A percentile compares a stretch with the other conserved stretches of the same genome.
Evolutionary conservation across 2,113 vertebrate genomes (phyloP).

Genomic region (Probosciger aterrimus): DNA sequence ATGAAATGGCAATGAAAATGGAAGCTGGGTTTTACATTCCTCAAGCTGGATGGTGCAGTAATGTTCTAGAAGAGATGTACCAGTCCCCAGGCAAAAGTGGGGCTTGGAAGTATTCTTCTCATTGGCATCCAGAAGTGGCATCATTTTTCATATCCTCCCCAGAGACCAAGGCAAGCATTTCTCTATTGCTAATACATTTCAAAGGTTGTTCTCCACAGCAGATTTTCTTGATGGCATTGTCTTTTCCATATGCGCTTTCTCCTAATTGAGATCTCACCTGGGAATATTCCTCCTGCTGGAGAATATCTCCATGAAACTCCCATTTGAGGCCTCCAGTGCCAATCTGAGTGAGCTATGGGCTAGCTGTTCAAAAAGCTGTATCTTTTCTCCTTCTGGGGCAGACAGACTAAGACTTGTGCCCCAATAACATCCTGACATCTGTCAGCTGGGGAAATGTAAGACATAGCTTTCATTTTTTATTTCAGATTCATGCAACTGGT

Average conservation of each 20-base stretch:
- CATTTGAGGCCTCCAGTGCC: background rate
- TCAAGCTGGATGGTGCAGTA: background rate
- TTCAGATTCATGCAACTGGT: slow-evolving; percentile 62
- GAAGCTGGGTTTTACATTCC: background rate
- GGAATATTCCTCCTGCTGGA: background rate
- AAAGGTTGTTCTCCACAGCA: background rate
- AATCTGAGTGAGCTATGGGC: background rate
- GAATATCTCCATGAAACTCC: background rate
- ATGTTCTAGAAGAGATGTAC: background rate
- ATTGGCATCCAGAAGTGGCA: background rate
- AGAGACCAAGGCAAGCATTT: background rate
- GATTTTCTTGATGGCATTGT: background rate
- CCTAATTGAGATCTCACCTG: background rate
- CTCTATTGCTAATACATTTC: background rate
- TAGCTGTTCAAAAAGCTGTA: background rate
- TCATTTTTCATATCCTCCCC: background rate
- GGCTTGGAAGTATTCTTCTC: background rate
- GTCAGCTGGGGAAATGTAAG: background rate
- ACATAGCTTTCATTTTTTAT: slow-evolving; percentile 31
- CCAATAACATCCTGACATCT: background rate
- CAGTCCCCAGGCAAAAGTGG: background rate
- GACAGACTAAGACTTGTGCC: background rate
- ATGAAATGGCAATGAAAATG: background rate
- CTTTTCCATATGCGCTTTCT: background rate
- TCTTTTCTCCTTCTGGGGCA: background rate